phyloP scores from a whole-genome alignment of 1,140 invertebrate species.

The Temnothorax longispinosus region DNA sequence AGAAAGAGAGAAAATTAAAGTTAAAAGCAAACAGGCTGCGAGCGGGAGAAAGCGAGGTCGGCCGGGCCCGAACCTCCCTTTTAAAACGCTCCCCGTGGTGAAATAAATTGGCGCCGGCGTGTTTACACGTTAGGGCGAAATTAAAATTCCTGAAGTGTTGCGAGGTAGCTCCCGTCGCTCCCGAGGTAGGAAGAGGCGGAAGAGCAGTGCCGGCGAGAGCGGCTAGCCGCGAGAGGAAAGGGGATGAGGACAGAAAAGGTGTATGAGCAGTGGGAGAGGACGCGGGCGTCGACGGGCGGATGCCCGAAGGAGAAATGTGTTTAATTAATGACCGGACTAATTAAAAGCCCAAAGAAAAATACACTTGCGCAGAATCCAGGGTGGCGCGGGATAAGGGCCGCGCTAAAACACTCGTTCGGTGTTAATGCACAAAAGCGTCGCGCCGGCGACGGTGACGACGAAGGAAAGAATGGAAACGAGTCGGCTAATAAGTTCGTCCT shows the following conservation, averaged over 20 bases:
- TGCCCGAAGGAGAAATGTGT: constrained; percentile 66
- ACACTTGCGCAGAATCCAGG: constrained; percentile 49
- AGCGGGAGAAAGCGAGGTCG: constrained; percentile 8
- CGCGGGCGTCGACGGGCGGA: constrained; percentile 29
- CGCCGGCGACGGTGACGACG: constrained; percentile 19
- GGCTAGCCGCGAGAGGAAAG: constrained; percentile 23
- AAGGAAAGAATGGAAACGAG: constrained; percentile 26
- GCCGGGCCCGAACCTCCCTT: constrained; percentile 39
- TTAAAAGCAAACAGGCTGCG: constrained; percentile 24
- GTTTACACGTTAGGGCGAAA: constrained; percentile 76
- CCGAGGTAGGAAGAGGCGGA: constrained; percentile 26
- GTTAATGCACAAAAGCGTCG: constrained; percentile 66
- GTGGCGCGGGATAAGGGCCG: constrained; percentile 34
- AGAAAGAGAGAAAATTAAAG: constrained; percentile 48
- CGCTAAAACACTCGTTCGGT: constrained; percentile 66
- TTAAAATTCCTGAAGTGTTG: constrained; percentile 76
- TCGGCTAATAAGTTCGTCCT: constrained; percentile 59
- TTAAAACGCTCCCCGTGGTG: constrained; percentile 72
- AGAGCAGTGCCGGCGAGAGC: constrained; percentile 30
- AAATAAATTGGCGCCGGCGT: constrained; percentile 76
- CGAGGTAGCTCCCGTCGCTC: constrained; percentile 38
- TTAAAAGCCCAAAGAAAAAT: constrained; percentile 78
- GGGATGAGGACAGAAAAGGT: background rate
- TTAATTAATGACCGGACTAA: constrained; percentile 78
- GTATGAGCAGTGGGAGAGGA: background rate